A percentile compares a stretch with the other conserved stretches of the same genome.
These are phyloP conservation scores for Gymnogyps californianus DNA, from an alignment of 2,113 vertebrate species.

Conservation along the genomic window DNA sequence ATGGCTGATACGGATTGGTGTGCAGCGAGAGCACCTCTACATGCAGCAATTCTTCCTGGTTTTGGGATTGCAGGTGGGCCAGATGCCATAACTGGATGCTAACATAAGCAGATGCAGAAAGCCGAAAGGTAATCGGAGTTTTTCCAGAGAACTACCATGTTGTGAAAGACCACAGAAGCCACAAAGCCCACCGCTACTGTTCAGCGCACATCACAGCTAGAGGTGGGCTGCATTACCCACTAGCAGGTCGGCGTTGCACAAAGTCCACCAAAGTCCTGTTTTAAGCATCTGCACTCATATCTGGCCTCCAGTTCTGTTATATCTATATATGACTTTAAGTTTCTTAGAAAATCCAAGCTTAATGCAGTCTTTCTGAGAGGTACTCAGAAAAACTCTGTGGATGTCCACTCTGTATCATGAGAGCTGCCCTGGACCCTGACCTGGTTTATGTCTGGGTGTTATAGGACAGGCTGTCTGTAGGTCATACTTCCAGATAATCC, in stretches of 20 bases:
- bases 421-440: neutral
- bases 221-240: neutral
- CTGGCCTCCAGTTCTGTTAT: neutral
- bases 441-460: neutral
- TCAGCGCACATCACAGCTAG: neutral
- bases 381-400: neutral
- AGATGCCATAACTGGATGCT: neutral
- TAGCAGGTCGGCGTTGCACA: fast-evolving
- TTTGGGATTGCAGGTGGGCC: neutral
- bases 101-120: neutral
- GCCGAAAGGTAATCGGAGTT: neutral
- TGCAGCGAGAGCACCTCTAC: neutral
- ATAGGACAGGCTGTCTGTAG: neutral
- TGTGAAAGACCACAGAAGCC: neutral
- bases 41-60: neutral
- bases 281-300: neutral
- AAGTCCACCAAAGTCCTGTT: neutral
- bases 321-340: neutral
- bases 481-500: fast-evolving
- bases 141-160: neutral
- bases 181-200: fast-evolving
- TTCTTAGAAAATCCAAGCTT: neutral
- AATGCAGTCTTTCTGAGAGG: neutral
- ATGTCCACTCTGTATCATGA: neutral
- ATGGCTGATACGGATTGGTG: neutral